Percentiles rank a stretch among this genome's conserved stretches.
phyloP scores from a whole-genome alignment of 2,888 invertebrate genomes.

The Aphidoletes aphidimyza region DNA sequence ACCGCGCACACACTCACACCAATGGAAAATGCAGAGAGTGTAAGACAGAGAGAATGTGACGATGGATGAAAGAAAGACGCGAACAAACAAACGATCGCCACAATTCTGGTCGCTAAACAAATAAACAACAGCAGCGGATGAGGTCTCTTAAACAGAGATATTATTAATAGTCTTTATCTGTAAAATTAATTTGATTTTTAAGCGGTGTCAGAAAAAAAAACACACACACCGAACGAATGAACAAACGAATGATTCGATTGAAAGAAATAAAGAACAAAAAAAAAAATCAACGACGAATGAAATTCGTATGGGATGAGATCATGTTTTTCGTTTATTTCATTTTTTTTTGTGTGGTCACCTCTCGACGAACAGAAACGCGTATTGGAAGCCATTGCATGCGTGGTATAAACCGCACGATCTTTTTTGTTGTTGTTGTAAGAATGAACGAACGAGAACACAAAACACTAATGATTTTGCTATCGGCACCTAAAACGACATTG shows the following conservation, averaged over 20 bases:
- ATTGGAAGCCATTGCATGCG: background rate
- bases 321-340: background rate
- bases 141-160: slow-evolving; percentile 35
- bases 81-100: background rate
- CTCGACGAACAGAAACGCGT: background rate
- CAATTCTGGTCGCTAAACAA: background rate
- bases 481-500: slow-evolving; percentile 56
- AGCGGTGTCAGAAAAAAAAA: slow-evolving; percentile 42
- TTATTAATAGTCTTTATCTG: slow-evolving; percentile 53
- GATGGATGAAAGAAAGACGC: background rate
- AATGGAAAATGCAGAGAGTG: background rate
- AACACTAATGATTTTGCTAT: slow-evolving; percentile 54
- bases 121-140: background rate
- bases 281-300: slow-evolving; percentile 11
- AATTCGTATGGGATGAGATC: slow-evolving; percentile 27
- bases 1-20: background rate
- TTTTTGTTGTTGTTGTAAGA: too few relatives aligned
- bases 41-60: background rate
- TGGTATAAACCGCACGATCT: slow-evolving; percentile 33
- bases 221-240: background rate
- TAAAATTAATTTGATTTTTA: slow-evolving; percentile 54
- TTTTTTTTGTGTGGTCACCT: background rate
- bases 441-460: slow-evolving; percentile 18
- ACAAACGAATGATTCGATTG: background rate
- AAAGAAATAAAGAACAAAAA: slow-evolving; percentile 8